Base-by-base conservation (phyloP, 2,113 vertebrate species). In the Vanacampus margaritifer region DNA sequence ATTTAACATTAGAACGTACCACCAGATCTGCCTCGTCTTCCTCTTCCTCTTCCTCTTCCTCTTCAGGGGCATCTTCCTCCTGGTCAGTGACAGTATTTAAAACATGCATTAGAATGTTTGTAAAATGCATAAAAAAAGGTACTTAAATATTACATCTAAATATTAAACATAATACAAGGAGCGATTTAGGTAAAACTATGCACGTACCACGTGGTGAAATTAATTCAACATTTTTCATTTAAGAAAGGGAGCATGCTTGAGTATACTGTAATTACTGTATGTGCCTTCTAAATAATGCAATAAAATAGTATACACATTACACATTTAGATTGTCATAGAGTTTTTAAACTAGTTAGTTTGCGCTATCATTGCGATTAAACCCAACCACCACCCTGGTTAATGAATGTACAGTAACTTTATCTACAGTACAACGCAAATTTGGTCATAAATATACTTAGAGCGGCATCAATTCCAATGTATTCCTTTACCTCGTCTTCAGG, bases 1-100 rank as follows among this genome's bases (percentile, higher is more conserved):
- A 23, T 36, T 23, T 2, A 51, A 58, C 10, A 37, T 24, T 8
- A 32, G n/a, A 67, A 81, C 87, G 54, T 87, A 90, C 91, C 86
- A 91, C 89, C 86, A 92, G 62, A 0, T 88, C 86, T 71, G 80
- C 87, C 0, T 86, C 85, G 0, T 90, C 87, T 4, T 88, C 84
- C n/a, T 32, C 37, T 0, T 85, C 81, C 1, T 78, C 80, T 0
- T 77, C 76, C 3, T 88, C 87, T 1, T 89, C 84, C 13, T 84
- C 84, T 2, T 64, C 79, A 39, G 85, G 78, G 1, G 68, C 69
- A 59, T 89, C 86, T 65, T 85, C 83, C 46, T 84, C 79, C 80
- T 87, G 1, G 6, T 39, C 3, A 61, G 19, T 37, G 5, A 65
- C n/a, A 76, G 59, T 36, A 9, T 54, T 23, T 14, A 4, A 62